Percentiles rank a stretch among this genome's conserved stretches.
Evolutionary conservation across 2,888 invertebrate genomes (phyloP).

Genomic region (Bedellia somnulentella): DNA sequence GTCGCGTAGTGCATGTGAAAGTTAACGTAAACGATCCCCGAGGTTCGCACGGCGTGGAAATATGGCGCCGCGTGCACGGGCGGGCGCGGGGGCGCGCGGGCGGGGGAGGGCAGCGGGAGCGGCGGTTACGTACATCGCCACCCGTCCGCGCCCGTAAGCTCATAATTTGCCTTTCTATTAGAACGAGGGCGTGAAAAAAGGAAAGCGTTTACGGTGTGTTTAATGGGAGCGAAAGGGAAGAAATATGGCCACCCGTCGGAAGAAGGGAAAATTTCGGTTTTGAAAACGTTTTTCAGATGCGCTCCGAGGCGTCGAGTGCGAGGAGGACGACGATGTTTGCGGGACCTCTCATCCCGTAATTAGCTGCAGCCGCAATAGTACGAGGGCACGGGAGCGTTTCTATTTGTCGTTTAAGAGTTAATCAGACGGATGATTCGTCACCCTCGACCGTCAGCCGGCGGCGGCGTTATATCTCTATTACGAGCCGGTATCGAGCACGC

Average conservation of each 20-base stretch:
- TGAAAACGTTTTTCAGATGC: slow-evolving; percentile 57
- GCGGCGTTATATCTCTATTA: slow-evolving; percentile 57
- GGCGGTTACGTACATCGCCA: slow-evolving; percentile 59
- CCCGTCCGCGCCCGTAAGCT: slow-evolving; percentile 62
- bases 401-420: slow-evolving; percentile 62
- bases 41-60: slow-evolving; percentile 35
- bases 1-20: slow-evolving; percentile 43
- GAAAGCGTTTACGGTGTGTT: slow-evolving; percentile 62
- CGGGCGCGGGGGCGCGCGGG: slow-evolving; percentile 32
- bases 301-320: slow-evolving; percentile 48
- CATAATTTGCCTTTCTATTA: slow-evolving; percentile 63
- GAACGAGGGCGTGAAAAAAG: slow-evolving; percentile 62
- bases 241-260: slow-evolving; percentile 56
- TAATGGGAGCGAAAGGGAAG: slow-evolving; percentile 61
- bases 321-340: slow-evolving; percentile 41
- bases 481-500: slow-evolving; percentile 28
- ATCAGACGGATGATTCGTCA: slow-evolving; percentile 59
- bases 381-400: slow-evolving; percentile 45
- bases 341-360: slow-evolving; percentile 49
- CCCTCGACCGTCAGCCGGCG: slow-evolving; percentile 48
- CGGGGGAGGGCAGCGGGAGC: slow-evolving; percentile 27
- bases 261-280: slow-evolving; percentile 59
- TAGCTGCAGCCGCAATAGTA: slow-evolving; percentile 41
- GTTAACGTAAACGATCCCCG: slow-evolving; percentile 49
- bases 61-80: slow-evolving; percentile 17